These are phyloP conservation scores for Haplotaxodon microlepis DNA, from an alignment of 2,113 vertebrate species.

Conservation along the genomic window DNA sequence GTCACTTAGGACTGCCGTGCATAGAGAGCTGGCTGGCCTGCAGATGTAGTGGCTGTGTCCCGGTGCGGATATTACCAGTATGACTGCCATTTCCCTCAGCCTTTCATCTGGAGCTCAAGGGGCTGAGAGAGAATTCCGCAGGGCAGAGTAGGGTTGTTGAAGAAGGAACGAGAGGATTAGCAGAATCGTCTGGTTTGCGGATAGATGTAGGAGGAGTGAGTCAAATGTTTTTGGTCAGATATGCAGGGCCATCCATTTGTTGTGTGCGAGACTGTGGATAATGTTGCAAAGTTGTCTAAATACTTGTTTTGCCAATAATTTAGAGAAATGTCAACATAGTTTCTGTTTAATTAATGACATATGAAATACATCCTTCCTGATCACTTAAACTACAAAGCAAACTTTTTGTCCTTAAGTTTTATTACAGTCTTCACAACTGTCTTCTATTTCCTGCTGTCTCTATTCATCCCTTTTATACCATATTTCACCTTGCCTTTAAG, in stretches of 20 bases:
- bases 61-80: slow-evolving; percentile 61
- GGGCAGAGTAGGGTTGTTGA: slow-evolving; percentile 23
- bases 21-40: slow-evolving; percentile 40
- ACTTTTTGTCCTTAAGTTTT: not conserved
- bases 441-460: not conserved
- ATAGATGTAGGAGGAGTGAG: not conserved
- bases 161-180: slow-evolving; percentile 46
- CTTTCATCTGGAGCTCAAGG: slow-evolving; percentile 61
- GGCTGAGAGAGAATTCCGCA: slow-evolving; percentile 11
- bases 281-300: not conserved
- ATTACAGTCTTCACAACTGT: not conserved
- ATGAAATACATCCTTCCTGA: not conserved
- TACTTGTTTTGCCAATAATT: not conserved
- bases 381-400: not conserved
- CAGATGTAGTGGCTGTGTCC: slow-evolving; percentile 60
- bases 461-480: not conserved
- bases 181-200: slow-evolving; percentile 32
- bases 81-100: slow-evolving; percentile 59
- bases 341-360: not conserved
- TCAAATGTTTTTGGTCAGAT: not conserved
- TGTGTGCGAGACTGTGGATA: not conserved
- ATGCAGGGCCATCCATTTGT: slow-evolving; percentile 5
- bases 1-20: slow-evolving; percentile 35
- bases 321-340: not conserved
- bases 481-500: not conserved